Percentiles rank a stretch among this genome's conserved stretches.
phyloP scores from a whole-genome alignment of 1,140 invertebrate genomes.

The Bombyx mandarina region DNA sequence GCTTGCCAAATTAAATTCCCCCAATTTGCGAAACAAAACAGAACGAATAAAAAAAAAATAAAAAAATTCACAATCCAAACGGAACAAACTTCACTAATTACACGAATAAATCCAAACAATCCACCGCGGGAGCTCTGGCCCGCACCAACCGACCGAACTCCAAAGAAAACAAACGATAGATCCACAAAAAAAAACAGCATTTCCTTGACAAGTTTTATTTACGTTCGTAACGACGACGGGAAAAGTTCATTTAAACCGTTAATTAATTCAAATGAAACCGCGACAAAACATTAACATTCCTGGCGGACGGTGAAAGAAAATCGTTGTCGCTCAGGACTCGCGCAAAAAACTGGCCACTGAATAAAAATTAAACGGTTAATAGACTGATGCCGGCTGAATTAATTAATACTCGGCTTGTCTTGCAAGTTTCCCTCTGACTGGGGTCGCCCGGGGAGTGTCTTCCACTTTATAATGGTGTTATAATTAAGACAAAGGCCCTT shows the following conservation, averaged over 20 bases:
- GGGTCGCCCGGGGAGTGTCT: conserved; percentile 34
- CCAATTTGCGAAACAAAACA: conserved; percentile 44
- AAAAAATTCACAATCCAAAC: conserved; percentile 45
- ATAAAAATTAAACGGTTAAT: conserved; percentile 62
- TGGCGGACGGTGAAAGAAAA: conserved; percentile 35
- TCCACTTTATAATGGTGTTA: conserved; percentile 52
- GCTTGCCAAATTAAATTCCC: conserved; percentile 33
- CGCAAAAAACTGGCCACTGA: conserved; percentile 39
- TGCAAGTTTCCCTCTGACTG: conserved; percentile 48
- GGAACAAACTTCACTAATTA: conserved; percentile 65
- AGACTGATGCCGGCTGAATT: conserved; percentile 51
- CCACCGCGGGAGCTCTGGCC: conserved; percentile 31
- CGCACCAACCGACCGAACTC: conserved; percentile 47
- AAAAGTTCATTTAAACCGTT: conserved; percentile 58
- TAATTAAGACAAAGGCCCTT: conserved; percentile 64
- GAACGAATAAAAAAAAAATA: conserved; percentile 46
- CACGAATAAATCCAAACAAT: conserved; percentile 63
- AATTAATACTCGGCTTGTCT: conserved; percentile 65
- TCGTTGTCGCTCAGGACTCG: conserved; percentile 34
- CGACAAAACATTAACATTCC: conserved; percentile 59
- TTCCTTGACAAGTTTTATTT: conserved; percentile 69
- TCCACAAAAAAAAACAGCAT: conserved; percentile 56
- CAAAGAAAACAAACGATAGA: conserved; percentile 57
- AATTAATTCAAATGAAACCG: conserved; percentile 69
- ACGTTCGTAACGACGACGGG: conserved; percentile 65